Percentiles rank a stretch among this genome's conserved stretches.
Evolutionary conservation across 2,888 invertebrate genomes (phyloP).

Genomic region (Xestia c-nigrum): DNA sequence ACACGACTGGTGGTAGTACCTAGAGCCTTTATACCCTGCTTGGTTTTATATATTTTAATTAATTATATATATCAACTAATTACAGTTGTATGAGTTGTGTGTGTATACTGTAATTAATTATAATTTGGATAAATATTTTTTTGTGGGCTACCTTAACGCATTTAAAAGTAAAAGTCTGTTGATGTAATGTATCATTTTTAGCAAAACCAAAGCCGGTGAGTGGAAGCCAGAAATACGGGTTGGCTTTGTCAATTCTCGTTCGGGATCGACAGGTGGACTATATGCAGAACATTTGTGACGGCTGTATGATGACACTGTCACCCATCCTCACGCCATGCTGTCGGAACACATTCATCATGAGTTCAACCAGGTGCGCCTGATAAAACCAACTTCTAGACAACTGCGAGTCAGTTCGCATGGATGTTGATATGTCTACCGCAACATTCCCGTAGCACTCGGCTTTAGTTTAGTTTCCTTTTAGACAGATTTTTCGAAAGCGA

Average conservation of each 20-base stretch:
- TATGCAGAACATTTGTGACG: conserved; percentile 85
- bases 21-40: too few relatives aligned
- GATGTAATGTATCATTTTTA: conserved; percentile 50
- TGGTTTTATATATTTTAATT: background rate
- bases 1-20: too few relatives aligned
- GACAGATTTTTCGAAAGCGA: background rate
- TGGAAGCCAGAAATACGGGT: conserved; percentile 79
- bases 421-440: background rate
- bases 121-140: background rate
- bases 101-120: background rate
- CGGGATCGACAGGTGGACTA: conserved; percentile 85
- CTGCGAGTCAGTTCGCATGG: background rate
- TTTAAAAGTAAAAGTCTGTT: background rate
- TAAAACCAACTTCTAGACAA: background rate
- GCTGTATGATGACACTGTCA: conserved; percentile 86
- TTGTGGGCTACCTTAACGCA: background rate
- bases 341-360: conserved; percentile 86
- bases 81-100: background rate
- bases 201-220: conserved; percentile 69
- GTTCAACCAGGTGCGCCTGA: conserved; percentile 72
- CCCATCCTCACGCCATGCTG: conserved; percentile 88
- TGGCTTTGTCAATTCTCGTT: conserved; percentile 85
- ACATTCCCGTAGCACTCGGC: background rate
- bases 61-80: background rate
- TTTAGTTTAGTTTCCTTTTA: background rate